These are phyloP conservation scores for Chionomys nivalis DNA, from an alignment of 2,113 vertebrate species.

Conservation along the genomic window DNA sequence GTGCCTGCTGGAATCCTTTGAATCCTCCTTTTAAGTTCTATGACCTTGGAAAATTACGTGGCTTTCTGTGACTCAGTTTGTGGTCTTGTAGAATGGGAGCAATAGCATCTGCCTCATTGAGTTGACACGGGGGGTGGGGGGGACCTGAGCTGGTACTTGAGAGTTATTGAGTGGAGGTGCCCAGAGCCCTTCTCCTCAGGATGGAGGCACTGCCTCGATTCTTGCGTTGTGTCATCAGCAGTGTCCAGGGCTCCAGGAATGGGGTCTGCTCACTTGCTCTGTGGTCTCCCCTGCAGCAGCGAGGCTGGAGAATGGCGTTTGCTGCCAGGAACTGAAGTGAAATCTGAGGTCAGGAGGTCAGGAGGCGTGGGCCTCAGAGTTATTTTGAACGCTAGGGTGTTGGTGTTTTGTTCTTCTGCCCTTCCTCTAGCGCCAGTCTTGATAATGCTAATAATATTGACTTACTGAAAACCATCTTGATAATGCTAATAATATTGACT, in stretches of 20 bases:
- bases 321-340: neutral
- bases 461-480: neutral
- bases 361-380: neutral
- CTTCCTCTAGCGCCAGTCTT: neutral
- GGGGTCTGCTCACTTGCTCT: neutral
- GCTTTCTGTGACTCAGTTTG: constrained; percentile 39
- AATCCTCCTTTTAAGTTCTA: neutral
- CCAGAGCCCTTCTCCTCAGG: neutral
- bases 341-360: neutral
- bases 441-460: neutral
- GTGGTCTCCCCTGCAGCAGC: neutral
- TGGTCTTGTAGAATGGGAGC: constrained; percentile 33
- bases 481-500: neutral
- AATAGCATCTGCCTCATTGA: neutral
- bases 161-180: neutral
- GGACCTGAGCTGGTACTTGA: neutral
- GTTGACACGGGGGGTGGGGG: neutral
- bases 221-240: constrained; percentile 7
- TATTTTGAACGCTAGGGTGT: neutral
- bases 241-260: neutral
- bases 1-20: neutral
- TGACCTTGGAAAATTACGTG: neutral
- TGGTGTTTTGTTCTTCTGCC: neutral
- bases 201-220: neutral
- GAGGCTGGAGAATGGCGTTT: neutral